Percentiles rank a stretch among this genome's conserved stretches.
These are phyloP conservation scores for Pongo abelii DNA, from an alignment of 2,113 vertebrate genomes.

Conservation along the genomic window DNA sequence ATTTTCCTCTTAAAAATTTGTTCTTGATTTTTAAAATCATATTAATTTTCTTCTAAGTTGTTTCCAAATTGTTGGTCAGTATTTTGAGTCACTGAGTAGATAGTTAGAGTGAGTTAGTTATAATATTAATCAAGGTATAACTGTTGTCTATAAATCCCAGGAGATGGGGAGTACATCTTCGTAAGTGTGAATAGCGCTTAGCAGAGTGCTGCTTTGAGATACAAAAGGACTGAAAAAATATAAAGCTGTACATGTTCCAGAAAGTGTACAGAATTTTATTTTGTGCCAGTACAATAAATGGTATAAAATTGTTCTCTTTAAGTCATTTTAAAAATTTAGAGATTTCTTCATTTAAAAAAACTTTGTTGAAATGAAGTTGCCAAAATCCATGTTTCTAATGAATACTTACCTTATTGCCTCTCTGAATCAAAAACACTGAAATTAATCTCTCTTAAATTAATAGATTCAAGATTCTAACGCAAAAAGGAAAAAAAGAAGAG, in stretches of 20 bases:
- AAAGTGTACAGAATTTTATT: neutral
- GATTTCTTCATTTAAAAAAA: neutral
- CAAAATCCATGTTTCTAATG: neutral
- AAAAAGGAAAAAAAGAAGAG: slow-evolving; percentile 10
- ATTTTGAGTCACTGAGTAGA: neutral
- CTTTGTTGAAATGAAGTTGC: neutral
- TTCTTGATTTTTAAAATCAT: neutral
- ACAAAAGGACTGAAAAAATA: neutral
- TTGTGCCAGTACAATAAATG: neutral
- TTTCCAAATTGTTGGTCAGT: neutral
- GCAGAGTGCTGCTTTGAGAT: neutral
- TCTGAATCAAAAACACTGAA: neutral
- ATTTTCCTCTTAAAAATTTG: neutral
- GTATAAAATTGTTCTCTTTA: neutral
- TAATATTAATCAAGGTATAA: neutral
- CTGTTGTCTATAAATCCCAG: neutral
- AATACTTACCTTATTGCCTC: neutral
- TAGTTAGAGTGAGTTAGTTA: neutral
- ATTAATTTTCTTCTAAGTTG: neutral
- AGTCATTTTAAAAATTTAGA: neutral
- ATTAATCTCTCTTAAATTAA: neutral
- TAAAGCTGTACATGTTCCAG: neutral
- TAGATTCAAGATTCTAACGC: neutral
- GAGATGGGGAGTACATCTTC: neutral
- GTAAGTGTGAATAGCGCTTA: neutral